Base-by-base conservation (phyloP, 1,140 invertebrate genomes). In the Campodea augens region DNA sequence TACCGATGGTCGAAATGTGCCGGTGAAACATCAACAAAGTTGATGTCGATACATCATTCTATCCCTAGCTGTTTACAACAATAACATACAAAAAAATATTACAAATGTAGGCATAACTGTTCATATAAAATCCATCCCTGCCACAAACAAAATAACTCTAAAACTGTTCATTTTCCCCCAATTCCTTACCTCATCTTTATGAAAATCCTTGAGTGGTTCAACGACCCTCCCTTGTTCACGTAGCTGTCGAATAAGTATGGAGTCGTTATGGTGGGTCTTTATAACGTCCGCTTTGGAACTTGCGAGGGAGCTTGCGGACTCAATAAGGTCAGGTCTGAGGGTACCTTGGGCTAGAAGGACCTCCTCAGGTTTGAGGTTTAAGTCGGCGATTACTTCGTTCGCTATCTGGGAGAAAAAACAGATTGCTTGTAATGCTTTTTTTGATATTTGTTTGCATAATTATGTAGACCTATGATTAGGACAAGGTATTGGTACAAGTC, bases 191-290 rank as follows among this genome's bases (percentile, higher is more conserved):
- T 98, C 96, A 63, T 98, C 95, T 69, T 98, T 99, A 60, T 98
- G 95, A 60, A 99, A 98, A 67, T 98, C 95, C 66, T 82, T 86
- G 12, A 98, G 68, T n/a, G 95, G 95, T 66, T 98, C 95, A 19
- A 98, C 80, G 13, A 99, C 90, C 46, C 85, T 69, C 12, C 86
- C 91, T 54, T 83, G 65, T 50, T 74, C 71, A 47, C 95, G 68
- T 40, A 98, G 67, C 57, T 81, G 71, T 51, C 91, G 67, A n/a
- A 99, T 89, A 19, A 98, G 69, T 56, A 89, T 88, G 25, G 87
- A 96, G 62, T 98, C 95, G 63, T 99, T 99, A 68, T 99, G 95
- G 66, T 99, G 95, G n/a, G 95, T 98, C 68, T 99, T 99, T 54
- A 99, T 99, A 12, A 81, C 81, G 61, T 93, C 87, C 4, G 95